Percentiles rank a stretch among this genome's conserved stretches.
Evolutionary conservation across 2,888 invertebrate genomes (phyloP).

Genomic region (Rhagonycha lutea): DNA sequence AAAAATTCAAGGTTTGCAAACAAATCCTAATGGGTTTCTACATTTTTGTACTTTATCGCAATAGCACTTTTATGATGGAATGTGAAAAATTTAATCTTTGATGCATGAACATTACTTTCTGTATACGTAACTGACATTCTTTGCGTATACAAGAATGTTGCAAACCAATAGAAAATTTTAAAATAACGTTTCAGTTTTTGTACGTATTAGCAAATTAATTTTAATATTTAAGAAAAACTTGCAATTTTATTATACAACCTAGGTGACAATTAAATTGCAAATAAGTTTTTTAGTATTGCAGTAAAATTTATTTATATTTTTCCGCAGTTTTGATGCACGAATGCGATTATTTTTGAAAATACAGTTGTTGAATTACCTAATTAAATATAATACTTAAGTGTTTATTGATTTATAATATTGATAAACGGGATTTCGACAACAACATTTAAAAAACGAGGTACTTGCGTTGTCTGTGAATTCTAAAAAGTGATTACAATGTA

Average conservation of each 20-base stretch:
- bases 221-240: not conserved
- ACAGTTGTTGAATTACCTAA: not conserved
- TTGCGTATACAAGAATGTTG: not conserved
- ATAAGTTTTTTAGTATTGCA: not conserved
- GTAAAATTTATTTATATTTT: not conserved
- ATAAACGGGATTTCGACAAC: too few species aligned
- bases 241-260: not conserved
- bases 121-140: constrained; percentile 8
- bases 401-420: too few species aligned
- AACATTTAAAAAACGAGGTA: too few species aligned
- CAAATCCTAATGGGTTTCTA: not conserved
- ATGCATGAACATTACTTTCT: constrained; percentile 13
- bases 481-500: too few species aligned
- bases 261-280: not conserved
- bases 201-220: not conserved
- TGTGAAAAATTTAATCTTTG: constrained; percentile 9
- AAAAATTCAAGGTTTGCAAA: not conserved
- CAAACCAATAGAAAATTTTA: not conserved
- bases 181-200: not conserved
- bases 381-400: not conserved
- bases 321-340: not conserved
- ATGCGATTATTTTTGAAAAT: not conserved
- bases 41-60: not conserved
- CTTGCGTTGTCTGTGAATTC: too few species aligned
- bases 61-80: not conserved